Evolutionary conservation across 2,888 invertebrate species (phyloP).

Genomic region (Bimastos eiseni): DNA sequence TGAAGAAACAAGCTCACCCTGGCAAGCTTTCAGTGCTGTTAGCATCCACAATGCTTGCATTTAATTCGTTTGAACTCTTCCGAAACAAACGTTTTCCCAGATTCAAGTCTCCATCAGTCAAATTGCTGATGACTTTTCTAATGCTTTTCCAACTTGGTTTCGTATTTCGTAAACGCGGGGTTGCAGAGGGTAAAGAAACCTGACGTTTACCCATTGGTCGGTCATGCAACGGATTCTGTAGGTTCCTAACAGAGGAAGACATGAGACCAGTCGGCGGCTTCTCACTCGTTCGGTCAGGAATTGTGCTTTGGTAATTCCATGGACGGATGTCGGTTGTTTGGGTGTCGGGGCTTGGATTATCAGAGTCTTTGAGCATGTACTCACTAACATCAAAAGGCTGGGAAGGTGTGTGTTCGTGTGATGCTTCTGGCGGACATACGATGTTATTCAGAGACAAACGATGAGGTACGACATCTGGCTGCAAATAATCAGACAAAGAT

Average conservation of each 20-base stretch:
- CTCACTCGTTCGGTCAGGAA: not conserved
- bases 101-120: conserved; percentile 29
- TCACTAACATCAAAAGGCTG: not conserved
- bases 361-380: conserved; percentile 9
- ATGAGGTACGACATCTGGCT: not conserved
- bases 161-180: conserved; percentile 1
- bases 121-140: conserved; percentile 31
- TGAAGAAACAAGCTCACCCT: conserved; percentile 48
- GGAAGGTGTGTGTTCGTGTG: not conserved
- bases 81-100: not conserved
- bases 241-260: not conserved
- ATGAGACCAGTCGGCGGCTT: not conserved
- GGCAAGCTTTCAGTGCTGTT: conserved; percentile 57
- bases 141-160: conserved; percentile 36
- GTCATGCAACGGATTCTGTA: not conserved
- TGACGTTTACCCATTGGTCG: not conserved
- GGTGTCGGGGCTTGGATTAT: not conserved
- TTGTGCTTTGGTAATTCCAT: not conserved
- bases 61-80: not conserved
- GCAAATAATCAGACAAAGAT: not conserved
- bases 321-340: not conserved
- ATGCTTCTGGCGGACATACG: not conserved
- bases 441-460: not conserved
- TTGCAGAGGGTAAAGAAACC: not conserved
- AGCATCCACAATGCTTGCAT: not conserved